A percentile compares a stretch with the other conserved stretches of the same genome.
Evolutionary conservation across 1,140 invertebrate genomes (phyloP).

Genomic region (Lepidurus couesii): DNA sequence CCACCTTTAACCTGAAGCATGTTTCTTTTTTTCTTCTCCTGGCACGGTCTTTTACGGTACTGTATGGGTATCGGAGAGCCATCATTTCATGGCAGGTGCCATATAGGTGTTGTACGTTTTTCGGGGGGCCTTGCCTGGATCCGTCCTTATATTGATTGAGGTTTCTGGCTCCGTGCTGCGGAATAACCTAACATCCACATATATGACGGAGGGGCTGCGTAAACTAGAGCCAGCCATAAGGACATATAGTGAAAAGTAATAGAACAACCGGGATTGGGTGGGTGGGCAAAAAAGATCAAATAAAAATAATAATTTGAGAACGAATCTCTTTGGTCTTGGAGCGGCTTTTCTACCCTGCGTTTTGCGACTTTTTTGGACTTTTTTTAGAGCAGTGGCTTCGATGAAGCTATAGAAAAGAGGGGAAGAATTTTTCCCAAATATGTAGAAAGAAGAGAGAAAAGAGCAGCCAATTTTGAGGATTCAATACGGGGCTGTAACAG

Average conservation of each 20-base stretch:
- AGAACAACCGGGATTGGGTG: not conserved
- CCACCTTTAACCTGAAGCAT: slow-evolving; percentile 1
- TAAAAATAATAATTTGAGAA: no score
- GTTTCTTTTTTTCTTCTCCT: not conserved
- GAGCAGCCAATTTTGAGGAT: slow-evolving; percentile 11
- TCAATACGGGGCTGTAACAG: not conserved
- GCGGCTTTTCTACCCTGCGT: not conserved
- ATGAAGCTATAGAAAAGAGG: not conserved
- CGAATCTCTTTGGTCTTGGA: not conserved
- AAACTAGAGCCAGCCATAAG: not conserved
- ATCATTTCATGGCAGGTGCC: slow-evolving; percentile 15
- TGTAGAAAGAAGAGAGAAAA: not conserved
- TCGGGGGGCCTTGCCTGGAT: slow-evolving; percentile 6
- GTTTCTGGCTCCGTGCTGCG: not conserved
- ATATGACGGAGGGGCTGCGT: not conserved
- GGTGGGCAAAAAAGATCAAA: no score
- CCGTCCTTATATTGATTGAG: slow-evolving; percentile 19
- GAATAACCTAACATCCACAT: not conserved
- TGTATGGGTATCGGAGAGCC: slow-evolving; percentile 8
- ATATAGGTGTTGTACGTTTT: slow-evolving; percentile 6
- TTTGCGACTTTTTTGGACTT: no score
- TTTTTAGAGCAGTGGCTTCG: no score
- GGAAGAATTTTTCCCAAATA: not conserved
- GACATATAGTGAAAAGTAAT: not conserved
- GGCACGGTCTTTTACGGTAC: not conserved